phyloP scores from a whole-genome alignment of 2,888 invertebrate genomes.

The Drosophila lutescens region DNA sequence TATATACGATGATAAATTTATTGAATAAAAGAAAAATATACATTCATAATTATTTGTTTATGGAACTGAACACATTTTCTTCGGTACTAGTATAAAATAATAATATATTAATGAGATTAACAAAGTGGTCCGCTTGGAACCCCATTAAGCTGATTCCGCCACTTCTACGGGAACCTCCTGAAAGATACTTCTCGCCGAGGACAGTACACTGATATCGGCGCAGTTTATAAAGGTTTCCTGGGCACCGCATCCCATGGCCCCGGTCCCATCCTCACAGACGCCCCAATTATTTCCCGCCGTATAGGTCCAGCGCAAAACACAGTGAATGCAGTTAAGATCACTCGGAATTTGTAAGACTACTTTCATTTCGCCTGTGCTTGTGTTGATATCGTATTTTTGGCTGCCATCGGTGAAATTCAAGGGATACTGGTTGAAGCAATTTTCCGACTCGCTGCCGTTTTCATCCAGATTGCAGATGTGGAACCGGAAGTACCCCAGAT shows the following conservation, averaged over 20 bases:
- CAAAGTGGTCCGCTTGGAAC: background rate
- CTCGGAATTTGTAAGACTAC: conserved; percentile 80
- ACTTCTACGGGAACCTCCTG: conserved; percentile 24
- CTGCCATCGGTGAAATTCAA: conserved; percentile 81
- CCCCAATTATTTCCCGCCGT: conserved; percentile 86
- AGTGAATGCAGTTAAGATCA: conserved; percentile 85
- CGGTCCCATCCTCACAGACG: conserved; percentile 83
- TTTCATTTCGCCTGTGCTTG: conserved; percentile 62
- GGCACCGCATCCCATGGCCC: conserved; percentile 84
- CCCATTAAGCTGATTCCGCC: conserved; percentile 3
- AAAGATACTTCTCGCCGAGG: conserved; percentile 38
- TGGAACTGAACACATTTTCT: too few relatives aligned
- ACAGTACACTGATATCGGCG: conserved; percentile 84
- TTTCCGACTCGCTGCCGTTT: conserved; percentile 85
- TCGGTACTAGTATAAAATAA: background rate
- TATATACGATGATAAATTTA: conserved; percentile 64
- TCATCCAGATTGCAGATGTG: conserved; percentile 85
- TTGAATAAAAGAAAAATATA: conserved; percentile 71
- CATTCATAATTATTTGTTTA: conserved; percentile 53
- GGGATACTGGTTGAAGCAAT: conserved; percentile 85
- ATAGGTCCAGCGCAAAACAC: conserved; percentile 86
- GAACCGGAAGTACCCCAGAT: conserved; percentile 85
- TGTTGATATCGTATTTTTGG: conserved; percentile 60
- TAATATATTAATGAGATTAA: conserved; percentile 28
- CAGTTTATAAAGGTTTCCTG: conserved; percentile 86